phyloP scores from a whole-genome alignment of 2,888 invertebrate species.

The Eupithecia exiguata region DNA sequence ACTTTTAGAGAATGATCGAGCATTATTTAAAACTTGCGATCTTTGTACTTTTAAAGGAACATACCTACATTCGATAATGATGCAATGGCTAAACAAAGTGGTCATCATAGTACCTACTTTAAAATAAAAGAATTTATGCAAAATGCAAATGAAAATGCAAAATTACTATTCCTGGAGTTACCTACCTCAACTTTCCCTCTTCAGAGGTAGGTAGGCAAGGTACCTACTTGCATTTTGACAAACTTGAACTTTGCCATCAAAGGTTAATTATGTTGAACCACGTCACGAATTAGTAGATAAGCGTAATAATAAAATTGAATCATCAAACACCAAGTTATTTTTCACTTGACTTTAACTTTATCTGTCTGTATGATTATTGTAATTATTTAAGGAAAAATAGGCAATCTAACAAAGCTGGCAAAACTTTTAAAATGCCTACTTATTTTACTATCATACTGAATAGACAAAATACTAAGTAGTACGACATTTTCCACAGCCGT shows the following conservation, averaged over 20 bases:
- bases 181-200: not conserved
- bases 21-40: not conserved
- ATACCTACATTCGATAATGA: not conserved
- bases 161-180: no score
- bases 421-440: no score
- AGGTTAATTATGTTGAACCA: not conserved
- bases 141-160: no score
- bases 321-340: not conserved
- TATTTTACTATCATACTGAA: no score
- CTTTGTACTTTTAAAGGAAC: not conserved
- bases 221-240: constrained; percentile 5
- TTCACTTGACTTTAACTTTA: not conserved
- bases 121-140: not conserved
- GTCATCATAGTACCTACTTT: not conserved
- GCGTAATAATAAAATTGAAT: not conserved
- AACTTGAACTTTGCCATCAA: constrained; percentile 4
- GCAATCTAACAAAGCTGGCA: no score
- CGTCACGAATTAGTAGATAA: not conserved
- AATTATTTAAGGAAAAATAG: no score
- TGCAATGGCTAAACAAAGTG: no score
- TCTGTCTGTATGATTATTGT: no score
- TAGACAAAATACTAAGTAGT: no score
- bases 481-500: no score
- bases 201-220: not conserved
- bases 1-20: not conserved